Evolutionary conservation across 1,140 invertebrate species (phyloP).

Genomic region (Aporrectodea caliginosa): DNA sequence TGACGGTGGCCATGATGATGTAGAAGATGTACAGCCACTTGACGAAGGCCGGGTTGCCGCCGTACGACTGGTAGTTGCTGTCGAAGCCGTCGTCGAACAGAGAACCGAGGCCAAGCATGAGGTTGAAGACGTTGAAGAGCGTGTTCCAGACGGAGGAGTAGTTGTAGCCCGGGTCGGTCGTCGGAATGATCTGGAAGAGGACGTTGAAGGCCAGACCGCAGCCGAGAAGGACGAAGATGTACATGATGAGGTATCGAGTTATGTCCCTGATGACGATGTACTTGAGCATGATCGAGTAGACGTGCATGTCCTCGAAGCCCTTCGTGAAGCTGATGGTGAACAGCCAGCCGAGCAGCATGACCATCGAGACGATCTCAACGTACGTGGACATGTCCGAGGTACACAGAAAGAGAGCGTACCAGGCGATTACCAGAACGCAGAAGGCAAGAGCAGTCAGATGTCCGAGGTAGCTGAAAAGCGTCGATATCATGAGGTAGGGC

Average conservation of each 20-base stretch:
- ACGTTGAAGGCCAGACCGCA: slow-evolving; percentile 30
- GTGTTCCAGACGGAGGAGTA: slow-evolving; percentile 17
- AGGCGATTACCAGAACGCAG: slow-evolving; percentile 16
- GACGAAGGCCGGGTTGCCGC: slow-evolving; percentile 19
- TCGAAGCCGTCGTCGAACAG: slow-evolving; percentile 29
- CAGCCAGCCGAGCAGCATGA: slow-evolving; percentile 34
- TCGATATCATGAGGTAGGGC: background rate
- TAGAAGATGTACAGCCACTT: slow-evolving; percentile 29
- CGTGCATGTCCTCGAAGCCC: slow-evolving; percentile 30
- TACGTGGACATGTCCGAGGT: background rate
- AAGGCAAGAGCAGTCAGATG: slow-evolving; percentile 9
- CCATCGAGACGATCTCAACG: slow-evolving; percentile 22
- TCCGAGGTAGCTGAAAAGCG: slow-evolving; percentile 14
- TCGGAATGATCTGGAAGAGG: slow-evolving; percentile 28
- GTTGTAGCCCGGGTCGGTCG: background rate
- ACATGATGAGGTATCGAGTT: slow-evolving; percentile 33
- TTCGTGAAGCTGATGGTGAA: slow-evolving; percentile 33
- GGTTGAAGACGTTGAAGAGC: slow-evolving; percentile 31
- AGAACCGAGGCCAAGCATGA: slow-evolving; percentile 31
- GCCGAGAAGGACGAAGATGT: slow-evolving; percentile 31
- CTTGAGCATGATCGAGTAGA: slow-evolving; percentile 34
- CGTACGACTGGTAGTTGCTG: slow-evolving; percentile 11
- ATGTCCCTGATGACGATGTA: slow-evolving; percentile 35
- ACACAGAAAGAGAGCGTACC: slow-evolving; percentile 11
- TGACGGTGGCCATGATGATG: slow-evolving; percentile 30